Evolutionary conservation across 2,113 vertebrate genomes (phyloP).

Genomic region (Cranoglanis bouderius): DNA sequence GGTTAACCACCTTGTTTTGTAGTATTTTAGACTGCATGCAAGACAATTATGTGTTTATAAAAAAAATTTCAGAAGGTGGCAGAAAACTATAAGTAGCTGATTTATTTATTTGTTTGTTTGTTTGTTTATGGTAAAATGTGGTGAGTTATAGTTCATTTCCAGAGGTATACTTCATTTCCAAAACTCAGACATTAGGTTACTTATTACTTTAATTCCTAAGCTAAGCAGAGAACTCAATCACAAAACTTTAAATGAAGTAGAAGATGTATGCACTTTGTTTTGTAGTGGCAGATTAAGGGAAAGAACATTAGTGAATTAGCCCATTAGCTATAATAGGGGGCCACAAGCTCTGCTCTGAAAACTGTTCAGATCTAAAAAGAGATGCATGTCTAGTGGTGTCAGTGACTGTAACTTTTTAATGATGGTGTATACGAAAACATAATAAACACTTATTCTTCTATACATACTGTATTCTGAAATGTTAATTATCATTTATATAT

Average conservation of each 20-base stretch:
- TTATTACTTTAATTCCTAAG: neutral
- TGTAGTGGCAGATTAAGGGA: neutral
- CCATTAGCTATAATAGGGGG: neutral
- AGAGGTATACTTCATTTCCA: neutral
- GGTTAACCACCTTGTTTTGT: neutral
- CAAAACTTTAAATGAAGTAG: neutral
- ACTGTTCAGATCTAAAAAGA: neutral
- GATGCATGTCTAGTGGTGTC: neutral
- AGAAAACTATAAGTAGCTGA: neutral
- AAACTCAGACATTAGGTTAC: neutral
- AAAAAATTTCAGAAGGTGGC: neutral
- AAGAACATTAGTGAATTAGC: neutral
- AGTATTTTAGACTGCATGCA: neutral
- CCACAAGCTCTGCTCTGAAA: neutral
- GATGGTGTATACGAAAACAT: neutral
- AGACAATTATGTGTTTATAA: neutral
- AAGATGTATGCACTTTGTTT: neutral
- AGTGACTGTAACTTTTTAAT: neutral
- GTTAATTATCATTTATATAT: neutral
- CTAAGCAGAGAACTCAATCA: neutral
- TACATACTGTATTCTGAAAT: neutral
- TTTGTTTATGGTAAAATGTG: neutral
- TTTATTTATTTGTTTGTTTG: too few relatives aligned
- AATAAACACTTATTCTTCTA: neutral
- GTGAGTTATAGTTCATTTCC: neutral